A percentile compares a stretch with the other conserved stretches of the same genome.
These are phyloP conservation scores for Strigamia transsilvanica DNA, from an alignment of 2,888 invertebrate species.

Conservation along the genomic window DNA sequence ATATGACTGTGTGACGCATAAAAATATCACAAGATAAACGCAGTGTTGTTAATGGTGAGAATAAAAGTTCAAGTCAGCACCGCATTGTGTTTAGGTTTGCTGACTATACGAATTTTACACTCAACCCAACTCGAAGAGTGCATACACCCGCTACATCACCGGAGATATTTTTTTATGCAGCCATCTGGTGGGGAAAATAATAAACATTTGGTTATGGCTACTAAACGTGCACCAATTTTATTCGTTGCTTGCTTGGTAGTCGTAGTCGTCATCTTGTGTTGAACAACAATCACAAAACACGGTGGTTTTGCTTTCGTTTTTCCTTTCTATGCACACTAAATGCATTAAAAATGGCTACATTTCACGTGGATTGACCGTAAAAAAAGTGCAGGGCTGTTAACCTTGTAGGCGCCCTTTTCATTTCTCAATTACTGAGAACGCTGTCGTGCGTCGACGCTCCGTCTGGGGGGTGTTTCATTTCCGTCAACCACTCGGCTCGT, in stretches of 20 bases:
- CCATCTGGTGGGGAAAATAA: neutral
- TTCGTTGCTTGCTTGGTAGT: neutral
- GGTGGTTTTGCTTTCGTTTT: neutral
- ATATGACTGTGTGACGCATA: too few species aligned
- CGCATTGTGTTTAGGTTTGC: neutral
- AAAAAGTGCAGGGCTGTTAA: slow-evolving; percentile 1
- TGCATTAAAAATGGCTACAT: neutral
- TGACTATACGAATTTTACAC: neutral
- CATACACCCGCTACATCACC: too few species aligned
- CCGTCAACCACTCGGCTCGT: neutral
- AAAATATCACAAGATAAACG: neutral
- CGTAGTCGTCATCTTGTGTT: neutral
- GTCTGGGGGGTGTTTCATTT: slow-evolving; percentile 17
- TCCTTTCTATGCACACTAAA: neutral
- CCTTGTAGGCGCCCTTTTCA: slow-evolving; percentile 13
- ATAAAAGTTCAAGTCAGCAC: slow-evolving; percentile 7
- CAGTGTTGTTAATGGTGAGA: neutral
- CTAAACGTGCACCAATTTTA: slow-evolving; percentile 20
- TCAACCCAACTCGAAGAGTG: neutral
- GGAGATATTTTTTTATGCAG: neutral
- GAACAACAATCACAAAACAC: neutral
- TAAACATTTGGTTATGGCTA: slow-evolving; percentile 20
- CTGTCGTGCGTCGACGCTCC: neutral
- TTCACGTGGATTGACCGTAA: slow-evolving; percentile 30
- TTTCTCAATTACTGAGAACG: slow-evolving; percentile 18